Conservation (phyloP, 2,888 invertebrate species). For the Trichacis sp. region DNA sequence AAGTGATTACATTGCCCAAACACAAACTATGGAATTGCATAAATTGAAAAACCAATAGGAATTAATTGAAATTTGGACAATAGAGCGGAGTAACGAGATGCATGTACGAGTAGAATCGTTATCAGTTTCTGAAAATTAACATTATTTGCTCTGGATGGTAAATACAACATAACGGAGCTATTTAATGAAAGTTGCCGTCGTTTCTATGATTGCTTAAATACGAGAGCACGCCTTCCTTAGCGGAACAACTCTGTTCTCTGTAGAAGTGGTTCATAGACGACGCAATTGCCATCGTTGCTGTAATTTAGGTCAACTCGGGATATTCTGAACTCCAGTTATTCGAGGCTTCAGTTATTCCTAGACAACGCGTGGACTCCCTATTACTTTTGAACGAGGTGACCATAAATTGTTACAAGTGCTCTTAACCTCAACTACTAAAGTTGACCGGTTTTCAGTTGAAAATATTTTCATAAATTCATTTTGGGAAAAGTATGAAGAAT, state of each 20-base stretch:
- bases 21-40: background rate
- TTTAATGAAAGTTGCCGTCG: background rate
- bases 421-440: background rate
- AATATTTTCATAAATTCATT: background rate
- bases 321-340: background rate
- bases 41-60: background rate
- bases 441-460: background rate
- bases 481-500: background rate
- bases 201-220: background rate
- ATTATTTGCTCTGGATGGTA: background rate
- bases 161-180: background rate
- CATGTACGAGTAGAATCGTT: no score
- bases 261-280: no score
- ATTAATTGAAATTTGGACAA: no score
- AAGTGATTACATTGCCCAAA: background rate
- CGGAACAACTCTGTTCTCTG: background rate
- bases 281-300: background rate
- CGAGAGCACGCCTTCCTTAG: background rate
- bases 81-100: no score
- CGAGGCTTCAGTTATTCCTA: background rate
- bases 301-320: background rate
- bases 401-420: background rate
- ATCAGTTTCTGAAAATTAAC: background rate
- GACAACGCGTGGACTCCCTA: background rate
- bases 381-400: background rate